Base-by-base conservation (phyloP, 1,140 invertebrate species). In the Drosophila navojoa region DNA sequence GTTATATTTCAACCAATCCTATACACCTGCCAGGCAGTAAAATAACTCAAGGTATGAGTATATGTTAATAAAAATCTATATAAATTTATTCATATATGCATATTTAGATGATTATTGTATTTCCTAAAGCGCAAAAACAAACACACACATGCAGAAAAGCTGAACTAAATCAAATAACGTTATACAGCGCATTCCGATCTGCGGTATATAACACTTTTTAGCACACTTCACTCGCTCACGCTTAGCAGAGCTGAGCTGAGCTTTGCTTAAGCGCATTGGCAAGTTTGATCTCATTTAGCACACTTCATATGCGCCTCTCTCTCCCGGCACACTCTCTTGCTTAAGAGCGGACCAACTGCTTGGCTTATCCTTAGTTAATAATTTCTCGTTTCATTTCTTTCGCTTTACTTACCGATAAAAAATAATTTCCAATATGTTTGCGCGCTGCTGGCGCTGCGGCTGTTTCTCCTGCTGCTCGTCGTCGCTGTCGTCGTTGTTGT, bases 331-430 rank as follows among this genome's bases (percentile, higher is more conserved):
- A 35, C 10, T 16, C 27, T 16, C 9, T 54, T 45, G 42, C 42
- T 45, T 45, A 45, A 45, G 42, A 45, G 42, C 9, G 5, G n/a
- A 1, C 22, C 57, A 58, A 10, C 27, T 59, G 27, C 27, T 25
- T 40, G 15, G 15, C 13, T 57, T 45, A 66, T 58, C 35, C 47
- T 38, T 50, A 47, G 49, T 71, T 22, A 11, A 29, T 54, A 7
- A 45, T 22, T 32, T 16, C 52, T 16, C 35, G 5, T 35, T 53
- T 19, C 11, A 7, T 22, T 19, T 55, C 10, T 22, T 19, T 55
- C 10, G 35, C 16, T 50, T 55, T 42, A 9, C 13, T 87, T 63
- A 87, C 86, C 86, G 76, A 90, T 90, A 53, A 80, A 54, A 77
- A 77, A 71, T 61, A 86, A 80, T 74, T 77, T 79, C 64, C 86